These are phyloP conservation scores for Silvanus unidentatus DNA, from an alignment of 2,888 invertebrate species.

Conservation along the genomic window DNA sequence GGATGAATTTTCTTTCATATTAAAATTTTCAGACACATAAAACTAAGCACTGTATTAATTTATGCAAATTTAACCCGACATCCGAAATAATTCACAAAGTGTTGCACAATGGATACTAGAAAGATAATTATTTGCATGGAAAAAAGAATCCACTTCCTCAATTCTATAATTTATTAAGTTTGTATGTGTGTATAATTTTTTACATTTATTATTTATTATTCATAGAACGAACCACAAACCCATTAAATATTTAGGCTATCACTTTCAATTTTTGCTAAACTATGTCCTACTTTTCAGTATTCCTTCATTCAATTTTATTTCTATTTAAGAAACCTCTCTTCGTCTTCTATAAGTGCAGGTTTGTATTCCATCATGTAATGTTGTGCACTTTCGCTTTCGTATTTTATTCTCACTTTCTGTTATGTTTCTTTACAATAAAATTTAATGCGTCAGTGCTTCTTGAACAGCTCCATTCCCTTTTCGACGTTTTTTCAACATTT, in stretches of 20 bases:
- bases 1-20: too few species aligned
- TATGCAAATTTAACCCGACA: too few species aligned
- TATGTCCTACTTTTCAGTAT: slow-evolving; percentile 17
- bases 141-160: slow-evolving; percentile 15
- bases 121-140: too few species aligned
- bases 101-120: too few species aligned
- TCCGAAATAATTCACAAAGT: too few species aligned
- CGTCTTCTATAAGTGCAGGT: background rate
- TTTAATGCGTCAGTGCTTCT: too few species aligned
- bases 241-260: slow-evolving; percentile 26
- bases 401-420: slow-evolving; percentile 17
- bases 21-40: too few species aligned
- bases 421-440: slow-evolving; percentile 2
- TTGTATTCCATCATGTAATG: too few species aligned
- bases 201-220: slow-evolving; percentile 14
- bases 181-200: background rate
- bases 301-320: slow-evolving; percentile 11
- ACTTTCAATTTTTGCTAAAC: slow-evolving; percentile 25
- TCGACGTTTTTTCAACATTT: too few species aligned
- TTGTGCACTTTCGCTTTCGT: slow-evolving; percentile 17
- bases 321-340: slow-evolving; percentile 11
- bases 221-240: slow-evolving; percentile 20
- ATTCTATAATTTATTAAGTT: slow-evolving; percentile 6
- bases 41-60: too few species aligned
- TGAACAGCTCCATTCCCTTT: too few species aligned